Evolutionary conservation across 2,113 vertebrate genomes (phyloP).

Genomic region (Vanacampus margaritifer): DNA sequence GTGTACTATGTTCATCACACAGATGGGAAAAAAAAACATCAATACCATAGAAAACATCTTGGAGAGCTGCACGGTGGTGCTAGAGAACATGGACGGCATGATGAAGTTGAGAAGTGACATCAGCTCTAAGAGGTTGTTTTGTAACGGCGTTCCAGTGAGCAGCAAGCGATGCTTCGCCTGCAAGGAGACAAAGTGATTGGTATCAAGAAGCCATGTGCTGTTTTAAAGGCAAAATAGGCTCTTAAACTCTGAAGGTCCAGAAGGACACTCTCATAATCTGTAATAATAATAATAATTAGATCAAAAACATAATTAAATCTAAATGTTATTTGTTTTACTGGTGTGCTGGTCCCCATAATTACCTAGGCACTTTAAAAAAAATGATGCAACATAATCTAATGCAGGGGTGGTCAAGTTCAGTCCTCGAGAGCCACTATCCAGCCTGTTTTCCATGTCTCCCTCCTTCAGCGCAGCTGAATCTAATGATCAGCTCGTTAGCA

Average conservation of each 20-base stretch:
- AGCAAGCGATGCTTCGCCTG: conserved; percentile 89
- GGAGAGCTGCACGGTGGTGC: conserved; percentile 85
- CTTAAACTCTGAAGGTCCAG: not conserved
- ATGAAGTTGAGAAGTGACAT: conserved; percentile 98
- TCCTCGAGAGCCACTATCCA: no score
- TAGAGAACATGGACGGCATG: conserved; percentile 98
- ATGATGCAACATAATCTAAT: no score
- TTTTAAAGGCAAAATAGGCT: not conserved
- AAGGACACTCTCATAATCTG: not conserved
- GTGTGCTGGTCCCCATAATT: no score
- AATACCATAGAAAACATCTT: conserved; percentile 94
- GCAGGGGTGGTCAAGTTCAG: no score
- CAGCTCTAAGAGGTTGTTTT: conserved; percentile 93
- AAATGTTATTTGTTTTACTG: no score
- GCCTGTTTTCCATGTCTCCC: no score
- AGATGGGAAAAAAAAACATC: not conserved
- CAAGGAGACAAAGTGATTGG: not conserved
- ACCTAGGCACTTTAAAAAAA: no score
- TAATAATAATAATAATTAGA: no score
- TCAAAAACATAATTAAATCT: no score
- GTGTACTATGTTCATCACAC: not conserved
- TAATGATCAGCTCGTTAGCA: no score
- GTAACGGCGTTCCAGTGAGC: conserved; percentile 92
- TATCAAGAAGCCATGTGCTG: not conserved
- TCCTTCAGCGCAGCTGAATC: no score